Evolutionary conservation across 1,140 invertebrate species (phyloP).

Genomic region (Phenacoccus solenopsis): DNA sequence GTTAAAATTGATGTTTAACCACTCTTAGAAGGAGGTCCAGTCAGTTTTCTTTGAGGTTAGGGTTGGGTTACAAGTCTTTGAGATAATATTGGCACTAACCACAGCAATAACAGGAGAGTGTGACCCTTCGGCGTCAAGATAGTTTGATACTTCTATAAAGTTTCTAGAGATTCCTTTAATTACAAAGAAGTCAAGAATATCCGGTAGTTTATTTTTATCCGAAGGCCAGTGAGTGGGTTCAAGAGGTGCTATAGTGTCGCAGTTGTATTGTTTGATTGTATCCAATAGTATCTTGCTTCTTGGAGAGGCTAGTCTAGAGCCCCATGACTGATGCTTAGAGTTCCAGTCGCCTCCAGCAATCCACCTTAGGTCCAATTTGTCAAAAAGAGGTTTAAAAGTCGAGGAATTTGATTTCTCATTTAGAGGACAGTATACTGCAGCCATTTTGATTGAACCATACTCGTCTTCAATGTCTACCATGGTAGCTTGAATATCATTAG

Average conservation of each 20-base stretch:
- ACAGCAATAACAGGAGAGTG: neutral
- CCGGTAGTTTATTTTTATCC: constrained; percentile 8
- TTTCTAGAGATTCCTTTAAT: neutral
- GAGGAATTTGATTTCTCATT: neutral
- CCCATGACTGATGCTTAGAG: neutral
- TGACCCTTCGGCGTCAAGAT: neutral
- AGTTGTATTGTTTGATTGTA: neutral
- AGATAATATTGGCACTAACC: neutral
- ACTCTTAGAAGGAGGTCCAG: neutral
- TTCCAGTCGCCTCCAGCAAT: constrained; percentile 11
- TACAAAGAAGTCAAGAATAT: constrained; percentile 18
- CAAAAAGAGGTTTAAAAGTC: neutral
- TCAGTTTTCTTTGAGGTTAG: neutral
- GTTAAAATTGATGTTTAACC: constrained; percentile 11
- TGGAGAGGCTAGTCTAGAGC: neutral
- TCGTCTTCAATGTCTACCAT: constrained; percentile 12
- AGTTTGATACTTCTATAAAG: neutral
- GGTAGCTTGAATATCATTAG: constrained; percentile 13
- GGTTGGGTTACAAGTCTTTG: neutral
- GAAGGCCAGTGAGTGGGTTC: constrained; percentile 16
- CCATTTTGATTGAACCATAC: neutral
- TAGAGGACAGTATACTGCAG: constrained; percentile 19
- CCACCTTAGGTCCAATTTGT: neutral
- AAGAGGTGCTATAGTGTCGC: neutral
- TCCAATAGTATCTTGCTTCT: neutral